Evolutionary conservation across 2,888 invertebrate genomes (phyloP), one percentile per base, ranked within the genome.

Genomic region (Drosophila antonietae): DNA sequence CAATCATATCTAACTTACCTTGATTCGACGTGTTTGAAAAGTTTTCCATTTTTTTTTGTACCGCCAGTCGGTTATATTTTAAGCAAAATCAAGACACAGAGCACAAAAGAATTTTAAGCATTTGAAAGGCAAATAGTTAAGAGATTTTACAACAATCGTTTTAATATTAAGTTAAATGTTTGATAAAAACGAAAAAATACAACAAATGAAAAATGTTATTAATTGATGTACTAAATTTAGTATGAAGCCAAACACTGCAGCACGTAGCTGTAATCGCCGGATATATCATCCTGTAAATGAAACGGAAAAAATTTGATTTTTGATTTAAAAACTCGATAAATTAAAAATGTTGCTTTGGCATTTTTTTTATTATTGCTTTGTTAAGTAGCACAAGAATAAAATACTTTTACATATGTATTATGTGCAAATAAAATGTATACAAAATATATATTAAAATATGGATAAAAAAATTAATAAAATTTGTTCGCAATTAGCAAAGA

Each of bases 191-290:
- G 28, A n/a, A 55, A 41, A 52, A 65, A 55, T 64, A 59, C 41
- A 68, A 68, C 47, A 68, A 31, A 51, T 55, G 58, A 74, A 57
- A 78, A 56, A 67, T 52, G 55, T 65, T 20, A 33, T 49, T 49
- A 20, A 23, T 47, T 52, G 12, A 59, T 49, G 49, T 18, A 67
- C 49, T 62, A 51, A 35, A 47, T 62, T 81, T 83, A 91, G 70
- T 92, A 93, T 35, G 92, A 90, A 66, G 90, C 91, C 76, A 93
- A 80, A 57, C 83, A 71, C 60, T 95, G 94, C 93, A 96, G 94
- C 88, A 95, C 94, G 92, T 94, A 93, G 93, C 93, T 94, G 94
- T 95, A 95, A 93, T 96, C 95, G 89, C 96, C 95, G 79, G 94
- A 94, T 88, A 95, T 93, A 93, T 96, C 95, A 84, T 95, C 95